A percentile compares a stretch with the other conserved stretches of the same genome.
phyloP scores from a whole-genome alignment of 92 coral and sea anemone species.

The Pocillopora grandis region DNA sequence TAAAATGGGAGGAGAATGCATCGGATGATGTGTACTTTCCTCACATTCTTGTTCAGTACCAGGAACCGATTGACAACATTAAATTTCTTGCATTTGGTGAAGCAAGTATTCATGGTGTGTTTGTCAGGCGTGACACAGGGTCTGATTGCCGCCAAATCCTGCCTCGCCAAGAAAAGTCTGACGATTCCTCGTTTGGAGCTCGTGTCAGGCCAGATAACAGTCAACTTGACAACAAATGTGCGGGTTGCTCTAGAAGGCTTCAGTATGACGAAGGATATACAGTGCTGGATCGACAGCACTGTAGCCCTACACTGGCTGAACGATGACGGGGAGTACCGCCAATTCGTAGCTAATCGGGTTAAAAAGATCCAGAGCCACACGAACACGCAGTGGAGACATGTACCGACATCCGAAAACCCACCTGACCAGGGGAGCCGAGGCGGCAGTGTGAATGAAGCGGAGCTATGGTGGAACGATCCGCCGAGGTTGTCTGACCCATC shows the following conservation, averaged over 20 bases:
- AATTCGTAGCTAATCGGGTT: conserved; percentile 38
- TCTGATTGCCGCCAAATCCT: conserved; percentile 35
- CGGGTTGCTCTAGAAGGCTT: conserved; percentile 37
- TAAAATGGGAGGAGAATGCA: conserved; percentile 25
- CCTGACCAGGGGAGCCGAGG: conserved; percentile 40
- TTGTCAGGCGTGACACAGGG: conserved; percentile 32
- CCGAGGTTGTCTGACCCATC: conserved; percentile 16
- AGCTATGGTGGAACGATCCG: conserved; percentile 44
- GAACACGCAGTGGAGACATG: conserved; percentile 45
- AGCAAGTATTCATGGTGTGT: conserved; percentile 32
- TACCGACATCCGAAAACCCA: conserved; percentile 38
- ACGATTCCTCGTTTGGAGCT: conserved; percentile 54
- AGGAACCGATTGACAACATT: conserved; percentile 25
- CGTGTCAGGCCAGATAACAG: conserved; percentile 44
- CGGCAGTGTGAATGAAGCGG: conserved; percentile 34
- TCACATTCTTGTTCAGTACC: conserved; percentile 11
- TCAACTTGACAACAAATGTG: conserved; percentile 37
- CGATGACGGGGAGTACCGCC: conserved; percentile 49
- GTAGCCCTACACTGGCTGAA: conserved; percentile 48
- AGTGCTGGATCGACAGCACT: conserved; percentile 49
- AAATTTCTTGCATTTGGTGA: conserved; percentile 23
- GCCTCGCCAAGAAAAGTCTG: conserved; percentile 27
- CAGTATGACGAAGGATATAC: conserved; percentile 24
- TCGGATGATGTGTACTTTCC: conserved; percentile 28
- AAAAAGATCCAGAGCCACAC: conserved; percentile 56